phyloP scores from a whole-genome alignment of 2,888 invertebrate species.

The Hypolimnas misippus region DNA sequence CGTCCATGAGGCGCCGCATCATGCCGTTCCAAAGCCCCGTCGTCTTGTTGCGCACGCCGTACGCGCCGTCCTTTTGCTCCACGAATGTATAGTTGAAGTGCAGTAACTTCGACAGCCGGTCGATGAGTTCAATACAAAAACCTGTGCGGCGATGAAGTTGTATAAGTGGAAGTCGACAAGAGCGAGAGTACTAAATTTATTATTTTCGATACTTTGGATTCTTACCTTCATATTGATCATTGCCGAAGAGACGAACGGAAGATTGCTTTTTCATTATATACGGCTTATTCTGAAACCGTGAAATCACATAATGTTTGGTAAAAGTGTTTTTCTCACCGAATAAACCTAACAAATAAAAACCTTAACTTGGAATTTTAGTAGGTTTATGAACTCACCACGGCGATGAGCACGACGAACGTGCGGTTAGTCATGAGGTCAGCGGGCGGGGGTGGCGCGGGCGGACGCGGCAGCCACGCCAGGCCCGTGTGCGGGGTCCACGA shows the following conservation, averaged over 20 bases:
- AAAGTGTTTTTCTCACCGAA: no score
- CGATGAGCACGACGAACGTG: conserved; percentile 71
- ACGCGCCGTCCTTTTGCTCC: conserved; percentile 87
- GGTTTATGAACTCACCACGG: conserved; percentile 49
- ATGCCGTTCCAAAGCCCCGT: conserved; percentile 89
- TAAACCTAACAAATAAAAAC: no score
- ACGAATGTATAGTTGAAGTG: conserved; percentile 93
- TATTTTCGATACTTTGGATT: neutral
- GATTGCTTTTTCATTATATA: conserved; percentile 94
- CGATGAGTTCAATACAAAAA: conserved; percentile 94
- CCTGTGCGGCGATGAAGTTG: conserved; percentile 84
- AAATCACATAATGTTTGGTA: neutral
- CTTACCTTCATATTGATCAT: conserved; percentile 91
- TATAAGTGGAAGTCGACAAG: neutral
- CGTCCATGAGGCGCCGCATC: conserved; percentile 86
- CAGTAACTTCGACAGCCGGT: conserved; percentile 88
- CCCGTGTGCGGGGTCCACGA: conserved; percentile 59
- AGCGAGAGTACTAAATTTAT: neutral
- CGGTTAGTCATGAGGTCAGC: conserved; percentile 69
- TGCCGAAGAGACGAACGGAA: conserved; percentile 86
- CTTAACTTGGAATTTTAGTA: no score
- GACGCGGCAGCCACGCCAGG: conserved; percentile 57
- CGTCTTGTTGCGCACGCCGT: conserved; percentile 85
- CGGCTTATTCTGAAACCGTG: conserved; percentile 87
- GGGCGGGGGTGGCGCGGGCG: conserved; percentile 52